Evolutionary conservation across 1,140 invertebrate genomes (phyloP).

Genomic region (Acyrthosiphon pisum): DNA sequence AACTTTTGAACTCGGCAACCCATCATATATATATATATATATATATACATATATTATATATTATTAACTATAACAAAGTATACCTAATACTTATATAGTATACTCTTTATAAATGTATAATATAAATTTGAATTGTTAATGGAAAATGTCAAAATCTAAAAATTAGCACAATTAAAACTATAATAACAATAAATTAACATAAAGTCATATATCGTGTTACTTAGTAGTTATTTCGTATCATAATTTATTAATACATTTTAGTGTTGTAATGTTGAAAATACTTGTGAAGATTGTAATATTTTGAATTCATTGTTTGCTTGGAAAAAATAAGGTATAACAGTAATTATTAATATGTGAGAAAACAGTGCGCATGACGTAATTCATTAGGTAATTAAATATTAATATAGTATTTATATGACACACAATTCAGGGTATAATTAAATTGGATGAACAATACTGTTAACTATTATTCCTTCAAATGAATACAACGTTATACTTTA

Average conservation of each 20-base stretch:
- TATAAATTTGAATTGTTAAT: conserved; percentile 20
- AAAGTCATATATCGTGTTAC: background rate
- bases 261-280: background rate
- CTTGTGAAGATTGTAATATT: background rate
- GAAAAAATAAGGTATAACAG: background rate
- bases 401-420: background rate
- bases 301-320: background rate
- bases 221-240: background rate
- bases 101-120: background rate
- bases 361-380: background rate
- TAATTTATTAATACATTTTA: background rate
- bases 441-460: background rate
- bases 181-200: background rate
- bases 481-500: no score
- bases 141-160: background rate
- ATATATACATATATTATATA: background rate
- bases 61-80: background rate
- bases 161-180: background rate
- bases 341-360: background rate
- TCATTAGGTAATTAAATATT: background rate
- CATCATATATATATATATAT: background rate
- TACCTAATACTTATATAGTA: background rate
- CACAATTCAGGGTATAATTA: background rate
- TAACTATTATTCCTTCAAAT: no score
- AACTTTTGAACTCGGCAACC: conserved; percentile 3